Percentiles rank a stretch among this genome's conserved stretches.
These are phyloP conservation scores for Callimorpha dominula DNA, from an alignment of 2,888 invertebrate genomes.

Conservation along the genomic window DNA sequence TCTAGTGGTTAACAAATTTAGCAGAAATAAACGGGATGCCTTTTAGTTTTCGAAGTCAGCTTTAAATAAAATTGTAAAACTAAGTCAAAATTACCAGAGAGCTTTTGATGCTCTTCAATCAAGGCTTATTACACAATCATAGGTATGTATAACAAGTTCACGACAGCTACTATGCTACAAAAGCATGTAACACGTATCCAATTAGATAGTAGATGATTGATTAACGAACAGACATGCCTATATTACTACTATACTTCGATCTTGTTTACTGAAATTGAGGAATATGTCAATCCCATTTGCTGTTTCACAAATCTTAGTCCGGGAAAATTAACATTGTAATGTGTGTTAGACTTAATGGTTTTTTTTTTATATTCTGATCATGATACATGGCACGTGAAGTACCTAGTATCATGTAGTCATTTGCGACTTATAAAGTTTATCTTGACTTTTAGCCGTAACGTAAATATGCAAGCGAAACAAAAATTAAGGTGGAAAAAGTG, in stretches of 20 bases:
- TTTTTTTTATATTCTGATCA: background rate
- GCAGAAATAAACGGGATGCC: conserved; percentile 37
- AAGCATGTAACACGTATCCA: conserved; percentile 37
- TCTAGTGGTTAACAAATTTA: conserved; percentile 34
- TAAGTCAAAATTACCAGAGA: conserved; percentile 13
- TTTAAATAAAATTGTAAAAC: conserved; percentile 41
- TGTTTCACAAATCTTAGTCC: conserved; percentile 25
- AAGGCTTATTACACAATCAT: conserved; percentile 29
- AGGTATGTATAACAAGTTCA: conserved; percentile 11
- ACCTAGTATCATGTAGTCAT: background rate
- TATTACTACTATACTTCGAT: conserved; percentile 11
- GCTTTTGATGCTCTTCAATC: conserved; percentile 28
- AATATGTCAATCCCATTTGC: conserved; percentile 2
- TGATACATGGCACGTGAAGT: background rate
- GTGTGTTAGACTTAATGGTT: background rate
- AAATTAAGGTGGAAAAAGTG: background rate
- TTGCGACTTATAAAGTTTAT: background rate
- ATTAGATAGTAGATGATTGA: conserved; percentile 39
- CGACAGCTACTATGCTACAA: conserved; percentile 20
- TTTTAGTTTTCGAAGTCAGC: conserved; percentile 31
- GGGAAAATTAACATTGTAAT: background rate
- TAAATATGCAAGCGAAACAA: no score
- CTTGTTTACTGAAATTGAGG: conserved; percentile 6
- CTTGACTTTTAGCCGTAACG: background rate
- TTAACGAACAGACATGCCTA: conserved; percentile 18